These are phyloP conservation scores for Chondrilla cf. caribensis DNA, from an alignment of 37 sponge, comb jelly and placozoan species.

Conservation along the genomic window DNA sequence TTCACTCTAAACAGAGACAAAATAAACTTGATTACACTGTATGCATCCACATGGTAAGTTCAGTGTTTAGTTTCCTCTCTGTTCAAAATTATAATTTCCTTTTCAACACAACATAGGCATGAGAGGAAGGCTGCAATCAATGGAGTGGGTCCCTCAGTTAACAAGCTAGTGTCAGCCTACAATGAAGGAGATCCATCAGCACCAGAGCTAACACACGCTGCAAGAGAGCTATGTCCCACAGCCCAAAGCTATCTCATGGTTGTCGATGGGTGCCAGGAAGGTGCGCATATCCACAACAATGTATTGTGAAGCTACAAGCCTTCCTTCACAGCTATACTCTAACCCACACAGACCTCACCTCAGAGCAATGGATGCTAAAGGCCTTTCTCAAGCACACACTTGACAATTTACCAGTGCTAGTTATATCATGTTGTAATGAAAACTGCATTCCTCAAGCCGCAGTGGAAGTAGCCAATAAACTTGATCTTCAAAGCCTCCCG, in stretches of 20 bases:
- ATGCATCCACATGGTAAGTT: constrained; percentile 53
- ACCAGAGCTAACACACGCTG: constrained; percentile 5
- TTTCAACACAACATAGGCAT: not conserved
- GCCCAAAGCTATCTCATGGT: not conserved
- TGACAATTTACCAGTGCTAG: constrained; percentile 22
- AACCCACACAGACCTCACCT: not conserved
- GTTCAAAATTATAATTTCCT: not conserved
- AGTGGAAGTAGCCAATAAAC: constrained; percentile 26
- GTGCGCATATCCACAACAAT: not conserved
- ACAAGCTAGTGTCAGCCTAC: constrained; percentile 17
- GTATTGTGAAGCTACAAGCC: not conserved
- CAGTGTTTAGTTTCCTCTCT: not conserved
- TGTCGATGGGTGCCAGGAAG: not conserved
- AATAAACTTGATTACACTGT: constrained; percentile 60
- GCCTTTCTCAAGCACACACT: not conserved
- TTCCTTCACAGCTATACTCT: not conserved
- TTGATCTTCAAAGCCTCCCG: constrained; percentile 12
- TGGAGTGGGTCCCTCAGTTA: not conserved
- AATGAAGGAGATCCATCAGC: not conserved
- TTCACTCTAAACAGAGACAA: constrained; percentile 30
- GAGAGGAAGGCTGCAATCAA: constrained; percentile 15
- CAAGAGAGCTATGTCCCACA: constrained; percentile 9
- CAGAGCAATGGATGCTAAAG: not conserved
- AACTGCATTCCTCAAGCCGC: not conserved
- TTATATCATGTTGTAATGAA: constrained; percentile 21